phyloP scores from a whole-genome alignment of 2,113 vertebrate species.

The Spermophilus dauricus region DNA sequence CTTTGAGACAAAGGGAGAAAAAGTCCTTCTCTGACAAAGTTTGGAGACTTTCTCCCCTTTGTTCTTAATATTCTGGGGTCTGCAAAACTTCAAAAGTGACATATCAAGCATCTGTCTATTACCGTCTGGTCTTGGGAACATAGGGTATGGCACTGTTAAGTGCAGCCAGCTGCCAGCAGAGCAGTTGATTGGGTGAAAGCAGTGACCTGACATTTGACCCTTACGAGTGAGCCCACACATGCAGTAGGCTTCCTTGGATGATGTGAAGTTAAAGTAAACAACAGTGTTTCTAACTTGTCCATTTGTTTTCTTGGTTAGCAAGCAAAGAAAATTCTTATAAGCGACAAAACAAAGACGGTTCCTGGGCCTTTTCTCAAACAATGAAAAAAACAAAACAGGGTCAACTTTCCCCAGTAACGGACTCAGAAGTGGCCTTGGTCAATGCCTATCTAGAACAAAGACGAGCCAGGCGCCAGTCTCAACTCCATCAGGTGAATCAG shows the following conservation, averaged over 20 bases:
- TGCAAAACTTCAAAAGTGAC: background rate
- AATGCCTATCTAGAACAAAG: conserved; percentile 48
- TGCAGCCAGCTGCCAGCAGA: background rate
- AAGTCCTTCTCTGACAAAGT: conserved; percentile 35
- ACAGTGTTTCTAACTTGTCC: background rate
- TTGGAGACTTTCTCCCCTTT: conserved; percentile 29
- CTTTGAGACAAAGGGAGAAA: background rate
- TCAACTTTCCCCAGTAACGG: background rate
- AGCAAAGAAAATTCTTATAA: conserved; percentile 13
- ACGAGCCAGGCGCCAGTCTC: conserved; percentile 1
- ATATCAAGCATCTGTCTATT: background rate
- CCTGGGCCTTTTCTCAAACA: conserved; percentile 26
- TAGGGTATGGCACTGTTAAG: background rate
- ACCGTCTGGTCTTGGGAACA: background rate
- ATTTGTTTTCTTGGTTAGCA: conserved; percentile 64
- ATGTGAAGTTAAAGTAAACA: background rate
- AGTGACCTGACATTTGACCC: background rate
- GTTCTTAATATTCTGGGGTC: background rate
- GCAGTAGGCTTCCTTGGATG: background rate
- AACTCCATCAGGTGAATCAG: conserved; percentile 19
- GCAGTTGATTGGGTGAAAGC: background rate
- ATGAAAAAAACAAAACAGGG: conserved; percentile 35
- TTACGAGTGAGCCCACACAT: background rate
- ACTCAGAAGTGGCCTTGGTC: conserved; percentile 55
- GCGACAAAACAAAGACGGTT: background rate